Evolutionary conservation across 2,113 vertebrate species (phyloP), one percentile per base, ranked within the genome.

Genomic region (Misgurnus anguillicaudatus): DNA sequence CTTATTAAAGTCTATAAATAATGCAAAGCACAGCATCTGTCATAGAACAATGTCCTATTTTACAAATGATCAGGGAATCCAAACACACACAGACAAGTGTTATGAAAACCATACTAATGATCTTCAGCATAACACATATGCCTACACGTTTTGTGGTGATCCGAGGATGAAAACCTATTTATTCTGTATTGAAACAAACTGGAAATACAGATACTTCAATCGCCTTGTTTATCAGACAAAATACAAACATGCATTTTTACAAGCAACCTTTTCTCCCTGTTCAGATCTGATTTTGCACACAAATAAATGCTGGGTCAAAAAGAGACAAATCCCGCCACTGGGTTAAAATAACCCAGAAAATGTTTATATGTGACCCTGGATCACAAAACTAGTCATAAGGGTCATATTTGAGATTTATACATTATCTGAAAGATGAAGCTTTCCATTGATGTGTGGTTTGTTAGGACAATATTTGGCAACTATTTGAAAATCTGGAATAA

Each of bases 11-110:
- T 31, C 9, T 70, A 45, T 72, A 64, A 55, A 64, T 55, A 79
- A 73, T 74, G 64, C 78, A 60, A 42, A 77, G n/a, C 62, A 31
- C 8, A 65, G 61, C 9, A 58, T 66, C 62, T 80, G 70, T 74
- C 68, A 71, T 16, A 58, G 42, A 51, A 67, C 14, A 11, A 75
- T 48, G 63, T 24, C 71, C 79, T 53, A 41, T 51, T 68, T 75
- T 53, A 61, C 19, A 51, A 31, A n/a, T 6, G 62, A 77, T 58
- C 36, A 77, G 39, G 38, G 48, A 58, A 55, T 67, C 48, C 38
- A 67, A 5, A 38, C 13, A 21, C 39, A 74, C 38, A 19, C 13
- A 38, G 21, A 55, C 62, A 16, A 21, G 9, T 53, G n/a, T 16
- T 66, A 16, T 57, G 70, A 38, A 64, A 69, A 64, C 38, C 5